Conservation (phyloP, 1,140 invertebrate genomes). For the Macrocentrus cingulum region DNA sequence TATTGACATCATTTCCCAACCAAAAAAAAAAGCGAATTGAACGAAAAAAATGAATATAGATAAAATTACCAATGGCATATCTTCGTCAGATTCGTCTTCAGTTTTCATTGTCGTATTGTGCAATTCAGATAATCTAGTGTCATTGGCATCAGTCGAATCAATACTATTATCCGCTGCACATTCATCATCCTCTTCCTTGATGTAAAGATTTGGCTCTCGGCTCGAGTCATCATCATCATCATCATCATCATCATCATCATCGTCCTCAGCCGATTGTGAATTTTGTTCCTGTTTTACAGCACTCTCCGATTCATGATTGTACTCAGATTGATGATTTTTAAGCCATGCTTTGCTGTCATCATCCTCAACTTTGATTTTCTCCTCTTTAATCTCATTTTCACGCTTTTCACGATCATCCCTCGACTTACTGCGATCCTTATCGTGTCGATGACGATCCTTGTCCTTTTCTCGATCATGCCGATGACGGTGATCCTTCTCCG, state of each 20-base stretch:
- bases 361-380: constrained; percentile 38
- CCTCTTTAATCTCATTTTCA: constrained; percentile 47
- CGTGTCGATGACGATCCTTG: constrained; percentile 58
- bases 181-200: constrained; percentile 52
- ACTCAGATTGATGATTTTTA: constrained; percentile 27
- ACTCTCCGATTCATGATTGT: constrained; percentile 13
- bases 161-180: constrained; percentile 42
- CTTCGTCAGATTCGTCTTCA: constrained; percentile 71
- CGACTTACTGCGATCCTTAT: constrained; percentile 42
- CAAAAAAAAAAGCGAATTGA: constrained; percentile 21
- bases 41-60: background rate
- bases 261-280: background rate
- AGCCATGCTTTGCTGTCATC: constrained; percentile 35
- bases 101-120: constrained; percentile 56
- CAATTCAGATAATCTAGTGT: constrained; percentile 54
- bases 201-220: constrained; percentile 50
- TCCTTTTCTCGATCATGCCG: constrained; percentile 60
- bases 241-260: constrained; percentile 58
- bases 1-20: constrained; percentile 1
- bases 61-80: constrained; percentile 70
- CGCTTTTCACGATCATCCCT: constrained; percentile 50
- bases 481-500: constrained; percentile 60
- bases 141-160: constrained; percentile 50
- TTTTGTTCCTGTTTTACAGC: constrained; percentile 38
- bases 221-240: constrained; percentile 57